Evolutionary conservation across 2,113 vertebrate species (phyloP).

Genomic region (Boleophthalmus pectinirostris): DNA sequence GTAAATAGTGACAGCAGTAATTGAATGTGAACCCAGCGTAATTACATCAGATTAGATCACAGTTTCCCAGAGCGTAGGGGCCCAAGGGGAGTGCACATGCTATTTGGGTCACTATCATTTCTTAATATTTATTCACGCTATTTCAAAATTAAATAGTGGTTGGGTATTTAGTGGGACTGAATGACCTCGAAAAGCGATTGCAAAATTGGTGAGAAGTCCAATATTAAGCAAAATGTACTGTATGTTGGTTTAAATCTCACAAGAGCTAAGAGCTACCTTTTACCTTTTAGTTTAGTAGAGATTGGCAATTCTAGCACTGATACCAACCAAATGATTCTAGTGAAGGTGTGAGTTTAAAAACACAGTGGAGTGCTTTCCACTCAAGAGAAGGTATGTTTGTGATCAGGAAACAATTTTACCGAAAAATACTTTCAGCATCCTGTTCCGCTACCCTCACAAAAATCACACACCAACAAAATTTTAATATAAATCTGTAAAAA

Average conservation of each 20-base stretch:
- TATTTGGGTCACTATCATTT: neutral
- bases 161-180: neutral
- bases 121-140: neutral
- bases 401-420: too few relatives aligned
- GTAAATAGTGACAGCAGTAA: neutral
- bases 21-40: neutral
- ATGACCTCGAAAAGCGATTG: neutral
- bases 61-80: neutral
- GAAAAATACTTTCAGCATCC: too few relatives aligned
- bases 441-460: neutral
- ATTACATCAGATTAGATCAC: conserved; percentile 4
- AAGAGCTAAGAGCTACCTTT: too few relatives aligned
- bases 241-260: too few relatives aligned
- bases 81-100: neutral
- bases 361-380: too few relatives aligned
- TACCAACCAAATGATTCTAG: too few relatives aligned
- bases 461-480: conserved; percentile 29
- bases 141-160: neutral
- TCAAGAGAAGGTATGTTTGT: too few relatives aligned
- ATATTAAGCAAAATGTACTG: too few relatives aligned
- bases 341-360: too few relatives aligned
- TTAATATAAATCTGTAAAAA: conserved; percentile 78
- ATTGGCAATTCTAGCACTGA: too few relatives aligned
- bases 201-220: neutral
- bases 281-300: too few relatives aligned